Evolutionary conservation across 2,888 invertebrate genomes (phyloP), one percentile per base, ranked within the genome.

Genomic region (Epistrophe eligans): DNA sequence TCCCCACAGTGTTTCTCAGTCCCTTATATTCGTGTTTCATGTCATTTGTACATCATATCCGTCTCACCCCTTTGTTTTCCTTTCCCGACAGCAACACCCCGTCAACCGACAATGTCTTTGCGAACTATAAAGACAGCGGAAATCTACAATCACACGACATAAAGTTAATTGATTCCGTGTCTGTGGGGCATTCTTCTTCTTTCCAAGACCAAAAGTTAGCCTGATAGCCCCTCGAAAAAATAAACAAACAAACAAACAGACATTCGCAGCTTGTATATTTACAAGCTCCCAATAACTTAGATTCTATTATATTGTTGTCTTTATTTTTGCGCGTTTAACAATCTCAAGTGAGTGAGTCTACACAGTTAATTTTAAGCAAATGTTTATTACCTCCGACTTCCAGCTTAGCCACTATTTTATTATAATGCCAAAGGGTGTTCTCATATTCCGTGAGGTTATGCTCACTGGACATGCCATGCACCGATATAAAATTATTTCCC

Each of bases 131-230:
- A 45, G 48, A 50, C 60, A 76, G 48, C 87, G 87, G 83, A 87
- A 87, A 87, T 87, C 52, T 79, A 83, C 83, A 87, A 87, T 87
- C 79, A 83, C 79, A 83, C 79, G 76, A 83, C 87, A 83, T 83
- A 83, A 85, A 87, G 82, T 82, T 82, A 87, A 87, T 87, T 87
- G 87, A 83, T 87, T 83, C 72, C 87, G 79, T 87, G 87, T 76
- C 79, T 76, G 83, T 48, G 45, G 72, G 66, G 55, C 83, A 87
- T 87, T 87, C 76, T 52, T 87, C 76, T 76, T 40, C 50, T 40
- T 57, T 24, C 40, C 24, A 4, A 50, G 50, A 35, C 66, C 11
- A 4, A 67, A 11, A 35, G 19, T 50, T 43, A 28, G 9, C 15
- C 5, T 6, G 10, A 28, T 19, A 13, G 17, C 52, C 52, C 28